These are phyloP conservation scores for Bombus polaris DNA, from an alignment of 1,140 invertebrate species.

Conservation along the genomic window DNA sequence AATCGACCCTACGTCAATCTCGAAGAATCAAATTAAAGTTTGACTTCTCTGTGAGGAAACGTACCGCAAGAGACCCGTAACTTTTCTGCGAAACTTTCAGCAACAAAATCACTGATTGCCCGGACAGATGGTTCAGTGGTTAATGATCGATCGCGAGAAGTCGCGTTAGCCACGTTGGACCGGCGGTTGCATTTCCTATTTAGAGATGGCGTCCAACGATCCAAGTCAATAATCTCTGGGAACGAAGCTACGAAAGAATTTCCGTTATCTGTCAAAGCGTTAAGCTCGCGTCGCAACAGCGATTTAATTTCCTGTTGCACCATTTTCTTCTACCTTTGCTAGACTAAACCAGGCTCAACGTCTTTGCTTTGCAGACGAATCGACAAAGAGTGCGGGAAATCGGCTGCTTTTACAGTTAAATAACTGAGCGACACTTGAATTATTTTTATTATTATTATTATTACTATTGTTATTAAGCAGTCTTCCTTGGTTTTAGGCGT, in stretches of 20 bases:
- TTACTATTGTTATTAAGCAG: not conserved
- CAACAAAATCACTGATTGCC: slow-evolving; percentile 44
- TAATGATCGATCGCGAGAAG: slow-evolving; percentile 26
- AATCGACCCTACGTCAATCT: slow-evolving; percentile 42
- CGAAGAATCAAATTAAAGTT: slow-evolving; percentile 64
- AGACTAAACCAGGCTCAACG: too few relatives aligned
- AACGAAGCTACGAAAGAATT: not conserved
- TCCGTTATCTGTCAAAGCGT: not conserved
- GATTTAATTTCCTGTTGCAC: slow-evolving; percentile 2
- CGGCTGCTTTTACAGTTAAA: not conserved
- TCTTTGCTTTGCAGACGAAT: too few relatives aligned
- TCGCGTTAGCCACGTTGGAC: not conserved
- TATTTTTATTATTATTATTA: not conserved
- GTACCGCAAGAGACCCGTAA: slow-evolving; percentile 34
- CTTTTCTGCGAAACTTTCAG: slow-evolving; percentile 21
- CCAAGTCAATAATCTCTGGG: not conserved
- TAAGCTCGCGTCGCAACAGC: not conserved
- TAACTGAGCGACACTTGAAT: not conserved
- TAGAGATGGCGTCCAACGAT: not conserved
- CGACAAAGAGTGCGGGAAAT: not conserved
- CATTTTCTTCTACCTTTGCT: not conserved
- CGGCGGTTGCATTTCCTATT: not conserved
- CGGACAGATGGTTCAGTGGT: not conserved
- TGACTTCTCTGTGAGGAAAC: slow-evolving; percentile 25
- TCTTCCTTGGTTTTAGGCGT: not conserved